These are phyloP conservation scores for Poeciliopsis paucimaculata DNA, from an alignment of 2,797 vertebrate genomes.

Conservation along the genomic window DNA sequence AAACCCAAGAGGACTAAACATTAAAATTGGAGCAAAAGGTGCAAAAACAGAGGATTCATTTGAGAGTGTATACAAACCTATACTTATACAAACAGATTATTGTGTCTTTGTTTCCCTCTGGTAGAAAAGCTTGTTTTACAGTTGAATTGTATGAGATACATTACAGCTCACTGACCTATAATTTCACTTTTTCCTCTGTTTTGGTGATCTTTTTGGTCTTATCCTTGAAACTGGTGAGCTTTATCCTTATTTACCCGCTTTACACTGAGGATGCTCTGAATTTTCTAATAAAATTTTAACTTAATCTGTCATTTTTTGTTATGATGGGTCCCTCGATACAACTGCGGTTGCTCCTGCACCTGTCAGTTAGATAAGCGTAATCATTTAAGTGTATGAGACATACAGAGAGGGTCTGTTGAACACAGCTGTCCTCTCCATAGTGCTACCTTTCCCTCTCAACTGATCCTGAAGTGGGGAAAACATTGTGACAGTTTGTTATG, in stretches of 20 bases:
- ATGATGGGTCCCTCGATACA: slow-evolving; percentile 12
- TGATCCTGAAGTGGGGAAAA: slow-evolving; percentile 25
- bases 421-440: slow-evolving; percentile 31
- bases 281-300: slow-evolving; percentile 38
- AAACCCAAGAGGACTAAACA: background rate
- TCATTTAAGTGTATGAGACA: slow-evolving; percentile 4
- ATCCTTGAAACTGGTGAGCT: background rate
- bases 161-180: background rate
- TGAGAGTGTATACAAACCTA: background rate
- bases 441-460: slow-evolving; percentile 33
- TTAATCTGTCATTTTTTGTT: slow-evolving; percentile 40
- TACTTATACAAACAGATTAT: background rate
- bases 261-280: slow-evolving; percentile 8
- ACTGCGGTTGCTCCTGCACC: slow-evolving; percentile 12
- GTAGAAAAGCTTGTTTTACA: slow-evolving; percentile 1
- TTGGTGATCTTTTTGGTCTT: slow-evolving; percentile 25
- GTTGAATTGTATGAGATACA: background rate
- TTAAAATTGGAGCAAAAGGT: background rate
- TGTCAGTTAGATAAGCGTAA: slow-evolving; percentile 28
- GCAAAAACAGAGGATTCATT: background rate
- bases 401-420: slow-evolving; percentile 28
- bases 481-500: slow-evolving; percentile 16
- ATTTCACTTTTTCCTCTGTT: background rate
- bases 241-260: slow-evolving; percentile 29
- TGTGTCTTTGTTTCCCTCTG: slow-evolving; percentile 7